Base-by-base conservation (phyloP, 2,888 invertebrate genomes). In the Platycnemis pennipes region DNA sequence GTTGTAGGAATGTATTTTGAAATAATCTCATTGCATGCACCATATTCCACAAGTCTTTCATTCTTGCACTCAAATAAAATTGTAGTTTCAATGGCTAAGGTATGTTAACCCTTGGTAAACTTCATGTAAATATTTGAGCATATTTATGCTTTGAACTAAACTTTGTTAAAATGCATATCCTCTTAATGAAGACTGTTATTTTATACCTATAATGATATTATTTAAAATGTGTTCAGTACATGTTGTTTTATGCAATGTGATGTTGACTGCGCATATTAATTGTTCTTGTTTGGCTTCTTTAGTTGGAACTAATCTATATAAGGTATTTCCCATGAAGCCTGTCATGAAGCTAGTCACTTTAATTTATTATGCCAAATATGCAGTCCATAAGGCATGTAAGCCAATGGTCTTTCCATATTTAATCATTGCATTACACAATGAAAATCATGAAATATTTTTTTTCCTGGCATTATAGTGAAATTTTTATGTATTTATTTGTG, bases 111-210 rank as follows among this genome's bases (percentile, higher is more conserved):
- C 37, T 77, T 77, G 77, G 77, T 77, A 77, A 37, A 37, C n/a
- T 91, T 63, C 91, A 44, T 91, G 91, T 91, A 91, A 63, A 91
- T 91, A 91, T 63, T 91, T 56, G 37, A 77, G 69, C 91, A 91
- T 63, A 69, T 87, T 31, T 91, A 63, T 91, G 91, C 91, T 91
- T 91, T 91, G 44, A n/a, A 63, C 91, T 69, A 91, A 63, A 91
- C 91, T 91, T 91, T 91, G 91, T 91, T 91, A 91, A 56, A 91
- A 91, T 91, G 91, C 91, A 91, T 91, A 91, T 91, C 91, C 91
- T 91, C 91, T 91, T 63, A 77, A 91, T 37, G 16, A 91, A 91
- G 91, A 91, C 91, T 91, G 91, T 63, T 63, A 44, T 63, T 44
- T 91, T 91, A 91, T 91, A 91, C 56, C 63, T 91, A 69, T 91